Evolutionary conservation across 2,797 vertebrate genomes (phyloP).

Genomic region (Sus cebifrons): DNA sequence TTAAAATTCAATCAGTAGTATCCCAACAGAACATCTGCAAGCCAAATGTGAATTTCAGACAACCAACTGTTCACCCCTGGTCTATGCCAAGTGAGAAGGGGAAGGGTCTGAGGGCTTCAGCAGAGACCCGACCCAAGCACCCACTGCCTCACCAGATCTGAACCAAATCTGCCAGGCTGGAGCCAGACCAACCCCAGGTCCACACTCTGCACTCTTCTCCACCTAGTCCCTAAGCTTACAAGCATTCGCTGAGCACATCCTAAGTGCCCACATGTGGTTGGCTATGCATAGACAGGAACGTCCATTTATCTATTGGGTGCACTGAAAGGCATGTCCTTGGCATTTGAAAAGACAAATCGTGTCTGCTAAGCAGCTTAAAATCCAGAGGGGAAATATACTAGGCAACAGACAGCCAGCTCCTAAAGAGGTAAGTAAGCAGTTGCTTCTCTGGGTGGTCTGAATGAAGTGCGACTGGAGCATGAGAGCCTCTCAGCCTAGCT

Average conservation of each 20-base stretch:
- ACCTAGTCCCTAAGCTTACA: background rate
- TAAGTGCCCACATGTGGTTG: background rate
- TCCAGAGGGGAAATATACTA: background rate
- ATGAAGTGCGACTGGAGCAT: background rate
- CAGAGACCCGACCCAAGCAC: background rate
- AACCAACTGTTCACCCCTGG: background rate
- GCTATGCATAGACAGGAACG: background rate
- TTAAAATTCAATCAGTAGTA: slow-evolving; percentile 44
- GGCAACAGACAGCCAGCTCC: background rate
- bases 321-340: background rate
- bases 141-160: background rate
- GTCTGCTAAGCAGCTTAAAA: slow-evolving; percentile 23
- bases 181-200: background rate
- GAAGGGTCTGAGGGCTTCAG: background rate
- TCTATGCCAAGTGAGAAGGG: slow-evolving; percentile 3
- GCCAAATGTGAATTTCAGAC: background rate
- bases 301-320: background rate
- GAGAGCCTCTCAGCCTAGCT: background rate
- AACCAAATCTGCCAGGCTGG: background rate
- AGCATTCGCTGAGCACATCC: background rate
- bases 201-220: background rate
- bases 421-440: background rate
- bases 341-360: background rate
- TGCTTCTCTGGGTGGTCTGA: background rate
- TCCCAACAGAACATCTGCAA: slow-evolving; percentile 24